Percentiles rank a stretch among this genome's conserved stretches.
phyloP scores from a whole-genome alignment of 2,797 vertebrate genomes.

The Danio aesculapii region DNA sequence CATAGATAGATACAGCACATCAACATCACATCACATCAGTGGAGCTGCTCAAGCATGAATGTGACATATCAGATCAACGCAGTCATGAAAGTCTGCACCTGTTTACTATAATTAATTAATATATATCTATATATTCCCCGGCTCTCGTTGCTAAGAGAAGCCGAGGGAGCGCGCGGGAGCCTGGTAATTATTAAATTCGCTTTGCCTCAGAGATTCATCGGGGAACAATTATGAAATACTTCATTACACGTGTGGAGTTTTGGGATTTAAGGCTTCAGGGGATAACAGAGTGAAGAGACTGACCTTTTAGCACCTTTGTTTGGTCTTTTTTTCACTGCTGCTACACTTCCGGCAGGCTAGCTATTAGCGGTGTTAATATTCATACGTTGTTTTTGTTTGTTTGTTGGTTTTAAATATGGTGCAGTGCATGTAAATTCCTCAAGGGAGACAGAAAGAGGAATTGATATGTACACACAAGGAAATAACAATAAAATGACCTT shows the following conservation, averaged over 20 bases:
- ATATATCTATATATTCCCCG: slow-evolving; percentile 42
- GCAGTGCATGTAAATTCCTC: neutral
- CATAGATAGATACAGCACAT: slow-evolving; percentile 32
- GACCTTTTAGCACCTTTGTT: slow-evolving; percentile 22
- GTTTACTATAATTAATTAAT: slow-evolving; percentile 48
- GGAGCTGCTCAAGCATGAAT: slow-evolving; percentile 38
- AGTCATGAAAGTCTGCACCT: slow-evolving; percentile 18
- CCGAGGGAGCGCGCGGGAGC: slow-evolving; percentile 18
- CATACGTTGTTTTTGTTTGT: neutral
- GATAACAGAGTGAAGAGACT: slow-evolving; percentile 17
- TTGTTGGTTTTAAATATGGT: neutral
- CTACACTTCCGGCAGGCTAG: neutral
- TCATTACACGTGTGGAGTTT: slow-evolving; percentile 17
- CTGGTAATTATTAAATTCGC: slow-evolving; percentile 57
- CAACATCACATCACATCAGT: slow-evolving; percentile 30
- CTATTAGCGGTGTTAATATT: neutral
- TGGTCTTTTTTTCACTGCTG: neutral
- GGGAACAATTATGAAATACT: slow-evolving; percentile 22
- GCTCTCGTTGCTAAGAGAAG: slow-evolving; percentile 49
- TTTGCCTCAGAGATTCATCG: slow-evolving; percentile 14
- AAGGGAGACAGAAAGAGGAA: neutral
- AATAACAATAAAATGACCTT: no score
- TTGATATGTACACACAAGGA: no score
- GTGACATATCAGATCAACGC: slow-evolving; percentile 7
- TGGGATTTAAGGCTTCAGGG: slow-evolving; percentile 29